Base-by-base conservation (phyloP, 2,888 invertebrate genomes). In the Cyclophora punctaria region DNA sequence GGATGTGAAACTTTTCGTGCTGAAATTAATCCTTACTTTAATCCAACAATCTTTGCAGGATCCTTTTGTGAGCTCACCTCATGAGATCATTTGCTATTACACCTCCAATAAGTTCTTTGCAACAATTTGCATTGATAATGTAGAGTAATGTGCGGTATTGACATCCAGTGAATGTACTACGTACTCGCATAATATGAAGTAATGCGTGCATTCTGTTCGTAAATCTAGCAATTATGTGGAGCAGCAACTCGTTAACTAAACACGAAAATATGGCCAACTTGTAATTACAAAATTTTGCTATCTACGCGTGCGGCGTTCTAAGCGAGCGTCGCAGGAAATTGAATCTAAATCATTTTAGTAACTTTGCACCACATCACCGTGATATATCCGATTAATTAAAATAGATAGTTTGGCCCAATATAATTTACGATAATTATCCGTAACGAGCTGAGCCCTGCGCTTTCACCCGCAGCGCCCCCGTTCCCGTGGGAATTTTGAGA, bases 1-100 rank as follows among this genome's bases (percentile, higher is more conserved):
- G 70, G 70, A 75, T 77, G 72, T 71, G 70, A 71, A 82, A 83
- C 74, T 82, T 82, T 78, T 73, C 68, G 56, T 66, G 64, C 67
- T 76, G 69, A 81, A 80, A 81, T 80, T 78, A 80, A 80, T 75
- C 78, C 73, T 66, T 62, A 63, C 64, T 66, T 67, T 66, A 71
- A 71, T 71, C 69, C 63, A 59, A 69, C 70, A 73, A 76, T 76
- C 76, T 77, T 74, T 69, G 66, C 61, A 62, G 65, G 73, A 72
- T 69, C 69, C 72, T 71, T 70, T 68, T 67, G 57, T 59, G 56
- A 63, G 66, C 48, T 61, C 66, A 55, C 55, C 55, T 58, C 50
- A 56, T 49, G 48, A 45, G 49, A 35, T 45, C 52, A 53, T 46
- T 52, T 60, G 55, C 50, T 52, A 58, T 53, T 49, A 57, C 53